Conservation (phyloP, 2,888 invertebrate species). For the Scrobipalpa atriplicella region DNA sequence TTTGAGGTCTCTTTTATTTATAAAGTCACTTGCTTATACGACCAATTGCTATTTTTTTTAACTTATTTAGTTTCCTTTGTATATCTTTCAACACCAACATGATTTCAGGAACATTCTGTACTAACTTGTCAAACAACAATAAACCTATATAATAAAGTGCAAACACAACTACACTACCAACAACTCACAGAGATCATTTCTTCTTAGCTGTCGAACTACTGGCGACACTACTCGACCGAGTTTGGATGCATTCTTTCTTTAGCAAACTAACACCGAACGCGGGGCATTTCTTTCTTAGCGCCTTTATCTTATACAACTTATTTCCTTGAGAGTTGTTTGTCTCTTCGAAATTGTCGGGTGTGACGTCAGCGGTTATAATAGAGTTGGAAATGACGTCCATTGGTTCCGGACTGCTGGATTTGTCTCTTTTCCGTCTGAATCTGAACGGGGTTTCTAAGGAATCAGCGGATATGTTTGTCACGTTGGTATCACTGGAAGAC, state of each 20-base stretch:
- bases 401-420: slow-evolving; percentile 73
- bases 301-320: slow-evolving; percentile 77
- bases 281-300: slow-evolving; percentile 73
- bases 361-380: slow-evolving; percentile 70
- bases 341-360: slow-evolving; percentile 73
- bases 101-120: neutral
- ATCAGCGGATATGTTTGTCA: slow-evolving; percentile 76
- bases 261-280: slow-evolving; percentile 67
- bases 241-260: slow-evolving; percentile 76
- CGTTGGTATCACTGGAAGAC: slow-evolving; percentile 77
- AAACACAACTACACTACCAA: slow-evolving; percentile 42
- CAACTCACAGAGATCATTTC: slow-evolving; percentile 72
- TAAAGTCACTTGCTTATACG: too few species aligned
- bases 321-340: slow-evolving; percentile 77
- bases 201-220: slow-evolving; percentile 72
- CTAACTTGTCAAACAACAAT: slow-evolving; percentile 30
- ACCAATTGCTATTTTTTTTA: too few species aligned
- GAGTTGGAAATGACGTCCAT: slow-evolving; percentile 74
- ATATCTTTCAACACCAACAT: too few species aligned
- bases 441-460: slow-evolving; percentile 74
- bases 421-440: slow-evolving; percentile 74
- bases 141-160: slow-evolving; percentile 48
- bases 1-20: too few species aligned
- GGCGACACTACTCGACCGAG: slow-evolving; percentile 73
- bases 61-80: too few species aligned